Conservation (phyloP, 2,888 invertebrate species). For the Masnerella sp. region DNA sequence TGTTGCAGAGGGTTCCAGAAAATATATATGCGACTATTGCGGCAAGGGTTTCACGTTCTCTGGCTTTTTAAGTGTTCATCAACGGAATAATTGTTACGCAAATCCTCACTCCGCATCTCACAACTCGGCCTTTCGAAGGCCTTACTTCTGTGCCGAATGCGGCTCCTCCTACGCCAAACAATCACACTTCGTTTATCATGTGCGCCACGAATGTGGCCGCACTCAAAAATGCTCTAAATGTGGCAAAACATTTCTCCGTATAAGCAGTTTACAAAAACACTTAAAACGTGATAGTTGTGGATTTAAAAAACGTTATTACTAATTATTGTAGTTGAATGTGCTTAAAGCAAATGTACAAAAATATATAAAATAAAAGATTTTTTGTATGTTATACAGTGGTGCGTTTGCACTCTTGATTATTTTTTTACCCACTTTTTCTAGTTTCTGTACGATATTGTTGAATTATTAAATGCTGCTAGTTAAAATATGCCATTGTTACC, state of each 20-base stretch:
- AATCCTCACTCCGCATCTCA: constrained; percentile 66
- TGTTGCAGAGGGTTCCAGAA: constrained; percentile 38
- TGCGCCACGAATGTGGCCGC: constrained; percentile 69
- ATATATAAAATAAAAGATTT: too few relatives aligned
- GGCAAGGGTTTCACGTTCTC: constrained; percentile 63
- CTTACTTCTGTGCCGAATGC: constrained; percentile 66
- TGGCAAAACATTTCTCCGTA: constrained; percentile 65
- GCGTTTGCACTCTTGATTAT: too few relatives aligned
- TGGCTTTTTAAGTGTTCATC: constrained; percentile 61
- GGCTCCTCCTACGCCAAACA: constrained; percentile 67
- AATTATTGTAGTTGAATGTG: too few relatives aligned
- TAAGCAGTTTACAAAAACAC: constrained; percentile 59
- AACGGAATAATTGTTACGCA: constrained; percentile 63
- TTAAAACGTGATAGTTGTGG: constrained; percentile 31
- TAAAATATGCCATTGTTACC: too few relatives aligned
- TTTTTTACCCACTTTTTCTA: too few relatives aligned
- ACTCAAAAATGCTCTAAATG: constrained; percentile 65
- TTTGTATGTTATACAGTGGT: too few relatives aligned
- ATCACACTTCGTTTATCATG: constrained; percentile 66
- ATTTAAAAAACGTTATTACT: too few relatives aligned
- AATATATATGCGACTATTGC: constrained; percentile 64
- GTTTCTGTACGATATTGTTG: too few relatives aligned
- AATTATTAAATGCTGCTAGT: too few relatives aligned
- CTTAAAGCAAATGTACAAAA: too few relatives aligned
- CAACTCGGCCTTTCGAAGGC: constrained; percentile 59